Base-by-base conservation (phyloP, 37 sponge, comb jelly and placozoan species). In the Theonella swinhoei region DNA sequence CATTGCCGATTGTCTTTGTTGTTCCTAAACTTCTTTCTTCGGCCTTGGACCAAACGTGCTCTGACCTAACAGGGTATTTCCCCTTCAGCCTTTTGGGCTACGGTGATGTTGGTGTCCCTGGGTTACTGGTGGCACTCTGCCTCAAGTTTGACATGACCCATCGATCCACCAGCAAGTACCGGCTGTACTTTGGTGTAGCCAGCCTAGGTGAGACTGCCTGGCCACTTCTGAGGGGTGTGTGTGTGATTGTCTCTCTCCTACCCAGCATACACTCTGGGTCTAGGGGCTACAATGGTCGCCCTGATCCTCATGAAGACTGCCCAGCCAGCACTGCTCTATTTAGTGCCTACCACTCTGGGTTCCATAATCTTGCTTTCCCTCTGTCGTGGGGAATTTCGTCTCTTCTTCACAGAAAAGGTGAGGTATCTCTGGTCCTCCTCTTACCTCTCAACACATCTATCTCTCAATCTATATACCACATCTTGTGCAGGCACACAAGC, bases 281-380 rank as follows among this genome's bases (percentile, higher is more conserved):
- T 96, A 35, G 39, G 85, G 26, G 62, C 40, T 34, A 88, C 94
- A 1, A 86, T 77, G 38, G 30, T 88, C 78, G 94, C 84, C 17
- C 87, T 96, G 38, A 63, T 47, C 5, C 58, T 87, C 34, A 88
- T 83, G 83, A 62, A 75, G 59, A 61, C 61, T 3, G 96, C 87
- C 0, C 96, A 96, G 54, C 96, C 96, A 30, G 96, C 96, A 2
- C 84, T 96, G 25, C 87, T 96, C 74, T 96, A 90, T 80, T 70
- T 96, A 60, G 96, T 96, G 54, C 96, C 96, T 47, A 68, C 80
- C 63, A 90, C 89, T 23, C 82, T 96, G 31, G 39, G 80, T 7
- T 88, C 91, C 2, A 82, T 88, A 39, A 24, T 84, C 3, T 42
- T 85, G 7, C 40, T 85, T 36, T 88, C 96, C 1, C 32, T 83